phyloP scores from a whole-genome alignment of 2,888 invertebrate genomes.

The Lepidocyrtoides sp. region DNA sequence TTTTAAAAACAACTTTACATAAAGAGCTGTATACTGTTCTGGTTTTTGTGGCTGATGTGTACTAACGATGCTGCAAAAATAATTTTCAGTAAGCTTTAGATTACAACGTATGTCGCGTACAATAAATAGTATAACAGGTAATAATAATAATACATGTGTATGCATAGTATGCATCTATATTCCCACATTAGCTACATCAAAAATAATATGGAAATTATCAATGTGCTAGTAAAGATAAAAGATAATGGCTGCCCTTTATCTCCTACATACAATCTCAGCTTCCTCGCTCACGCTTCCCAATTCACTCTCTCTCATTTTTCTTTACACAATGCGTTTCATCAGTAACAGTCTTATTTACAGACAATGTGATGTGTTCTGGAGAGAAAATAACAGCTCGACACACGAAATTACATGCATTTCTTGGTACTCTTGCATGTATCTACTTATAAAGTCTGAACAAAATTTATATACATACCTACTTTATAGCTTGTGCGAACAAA shows the following conservation, averaged over 20 bases:
- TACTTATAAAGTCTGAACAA: too few species aligned
- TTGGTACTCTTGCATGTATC: too few species aligned
- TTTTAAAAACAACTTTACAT: too few species aligned
- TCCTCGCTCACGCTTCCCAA: background rate
- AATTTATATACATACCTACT: too few species aligned
- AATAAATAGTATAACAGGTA: background rate
- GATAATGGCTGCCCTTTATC: constrained; percentile 83
- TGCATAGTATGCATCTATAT: background rate
- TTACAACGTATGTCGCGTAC: background rate
- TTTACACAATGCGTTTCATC: constrained; percentile 50
- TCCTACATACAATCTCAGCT: constrained; percentile 56
- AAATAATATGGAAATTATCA: too few species aligned
- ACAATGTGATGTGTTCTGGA: background rate
- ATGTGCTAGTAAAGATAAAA: constrained; percentile 81
- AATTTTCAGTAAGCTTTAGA: background rate
- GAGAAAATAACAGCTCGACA: background rate
- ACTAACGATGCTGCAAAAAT: too few species aligned
- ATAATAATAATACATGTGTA: background rate
- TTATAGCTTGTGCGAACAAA: too few species aligned
- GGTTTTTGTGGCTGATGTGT: too few species aligned
- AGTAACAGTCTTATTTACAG: constrained; percentile 24
- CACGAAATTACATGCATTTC: constrained; percentile 21
- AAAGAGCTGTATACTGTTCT: too few species aligned
- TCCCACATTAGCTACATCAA: too few species aligned
- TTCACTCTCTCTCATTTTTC: constrained; percentile 11